Base-by-base conservation (phyloP, 1,140 invertebrate species). In the Cydia strobilella region DNA sequence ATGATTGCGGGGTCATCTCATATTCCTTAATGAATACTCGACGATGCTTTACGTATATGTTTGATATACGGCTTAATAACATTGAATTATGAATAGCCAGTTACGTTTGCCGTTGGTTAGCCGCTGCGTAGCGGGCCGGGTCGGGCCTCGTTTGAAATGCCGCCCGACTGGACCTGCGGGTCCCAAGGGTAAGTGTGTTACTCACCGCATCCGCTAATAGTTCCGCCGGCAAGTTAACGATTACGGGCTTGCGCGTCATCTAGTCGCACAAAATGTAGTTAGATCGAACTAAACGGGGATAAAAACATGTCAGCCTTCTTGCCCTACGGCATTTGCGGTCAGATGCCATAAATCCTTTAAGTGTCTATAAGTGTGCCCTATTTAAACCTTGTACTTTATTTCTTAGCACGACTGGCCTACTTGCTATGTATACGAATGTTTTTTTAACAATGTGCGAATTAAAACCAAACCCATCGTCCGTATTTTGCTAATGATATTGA, bases 71-170 rank as follows among this genome's bases (percentile, higher is more conserved):
- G 54, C 54, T 59, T 59, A 59, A 59, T 59, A 59, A 59, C 20
- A 59, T 59, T 59, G 54, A 35, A 69, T 69, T 69, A 73, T 73
- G 72, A 73, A 73, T 35, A 51, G 45, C 18, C 42, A 73, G 72
- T 73, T 73, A 42, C 20, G 13, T 73, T 51, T 73, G 72, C 75
- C 62, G 76, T 72, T 74, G 65, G 59, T 31, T 75, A 45, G 74
- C 42, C 75, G 66, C 3, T 62, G 31, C 74, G 54, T 78, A 79
- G 82, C 76, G 78, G 75, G 15, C 45, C 54, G 20, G 62, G 59
- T 74, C 63, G 66, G 72, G 77, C 79, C 77, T 79, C 77, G 74
- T 77, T 82, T 65, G 79, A 77, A 80, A 83, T 82, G 82, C 77
- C 63, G 77, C 75, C 75, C 13, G 77, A 82, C 82, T 80, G 78